Evolutionary conservation across 2,888 invertebrate genomes (phyloP), one percentile per base, ranked within the genome.

Genomic region (Xestia c-nigrum): DNA sequence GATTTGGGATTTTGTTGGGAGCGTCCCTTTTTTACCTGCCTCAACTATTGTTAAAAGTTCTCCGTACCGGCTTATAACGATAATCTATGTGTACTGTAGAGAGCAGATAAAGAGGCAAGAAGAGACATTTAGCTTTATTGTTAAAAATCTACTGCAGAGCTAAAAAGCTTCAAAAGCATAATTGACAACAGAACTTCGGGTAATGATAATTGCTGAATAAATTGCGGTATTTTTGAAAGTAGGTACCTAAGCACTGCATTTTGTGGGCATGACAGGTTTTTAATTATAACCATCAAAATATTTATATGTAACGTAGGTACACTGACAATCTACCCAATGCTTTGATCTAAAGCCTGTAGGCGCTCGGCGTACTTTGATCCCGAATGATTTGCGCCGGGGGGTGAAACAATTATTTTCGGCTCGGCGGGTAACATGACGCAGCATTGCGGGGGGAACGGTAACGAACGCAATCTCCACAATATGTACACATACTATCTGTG

Each of bases 11-110:
- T 90, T 85, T 84, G 84, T 84, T 76, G 73, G 64, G 73, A 66
- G 82, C 85, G 85, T 90, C 91, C 90, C 89, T 89, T 92, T 92
- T 93, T 91, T 95, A 94, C 94, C 94, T 95, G 94, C 92, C 83
- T 69, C 80, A 65, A 78, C 89, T 91, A 90, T 93, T 93, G 90
- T 91, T 89, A 83, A 77, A 81, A 79, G 74, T 84, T 87, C 81
- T 75, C 72, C 55, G 57, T 86, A 78, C 78, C 81, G 85, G 84
- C 85, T 89, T 86, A 80, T 21, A 55, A 40, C 59, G 81, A 70
- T 80, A 77, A 76, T 69, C 74, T 76, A 38, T 72, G 70, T 68
- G 64, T 72, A 63, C 40, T 59, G 59, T n/a, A 57, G 47, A 75
- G 12, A 40, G 10, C 31, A 70, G 63, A 67, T 71, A 38, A 70